Percentiles rank a stretch among this genome's conserved stretches.
These are phyloP conservation scores for Drosophila nebulosa DNA, from an alignment of 1,140 invertebrate species.

Conservation along the genomic window DNA sequence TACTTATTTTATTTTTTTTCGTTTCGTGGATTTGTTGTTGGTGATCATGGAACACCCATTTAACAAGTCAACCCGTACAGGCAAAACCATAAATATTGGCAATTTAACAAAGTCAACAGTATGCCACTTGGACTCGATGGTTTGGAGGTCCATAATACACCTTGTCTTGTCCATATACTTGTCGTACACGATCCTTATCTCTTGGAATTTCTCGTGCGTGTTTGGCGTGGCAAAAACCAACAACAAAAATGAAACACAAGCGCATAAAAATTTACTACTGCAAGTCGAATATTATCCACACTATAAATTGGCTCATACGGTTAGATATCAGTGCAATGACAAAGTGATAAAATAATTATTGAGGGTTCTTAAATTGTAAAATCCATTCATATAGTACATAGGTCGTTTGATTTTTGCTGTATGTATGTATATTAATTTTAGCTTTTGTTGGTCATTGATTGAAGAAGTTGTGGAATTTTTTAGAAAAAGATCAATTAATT, in stretches of 20 bases:
- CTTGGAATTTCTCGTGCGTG: conserved; percentile 78
- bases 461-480: too few relatives aligned
- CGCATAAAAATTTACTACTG: not conserved
- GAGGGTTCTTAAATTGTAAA: too few relatives aligned
- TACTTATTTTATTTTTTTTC: not conserved
- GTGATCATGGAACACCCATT: conserved; percentile 68
- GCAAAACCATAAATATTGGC: conserved; percentile 75
- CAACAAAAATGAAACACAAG: conserved; percentile 55
- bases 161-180: conserved; percentile 26
- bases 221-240: conserved; percentile 67
- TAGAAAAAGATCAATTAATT: too few relatives aligned
- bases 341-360: too few relatives aligned
- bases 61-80: conserved; percentile 72
- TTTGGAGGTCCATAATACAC: conserved; percentile 75
- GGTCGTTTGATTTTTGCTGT: too few relatives aligned
- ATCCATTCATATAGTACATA: too few relatives aligned
- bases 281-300: conserved; percentile 29
- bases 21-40: conserved; percentile 6
- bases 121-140: conserved; percentile 54
- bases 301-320: not conserved
- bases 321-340: too few relatives aligned
- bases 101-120: conserved; percentile 80
- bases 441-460: too few relatives aligned
- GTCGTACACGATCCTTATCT: conserved; percentile 80
- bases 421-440: too few relatives aligned